Conservation (phyloP, 2,797 vertebrate genomes). For the Acropternis orthonyx region DNA sequence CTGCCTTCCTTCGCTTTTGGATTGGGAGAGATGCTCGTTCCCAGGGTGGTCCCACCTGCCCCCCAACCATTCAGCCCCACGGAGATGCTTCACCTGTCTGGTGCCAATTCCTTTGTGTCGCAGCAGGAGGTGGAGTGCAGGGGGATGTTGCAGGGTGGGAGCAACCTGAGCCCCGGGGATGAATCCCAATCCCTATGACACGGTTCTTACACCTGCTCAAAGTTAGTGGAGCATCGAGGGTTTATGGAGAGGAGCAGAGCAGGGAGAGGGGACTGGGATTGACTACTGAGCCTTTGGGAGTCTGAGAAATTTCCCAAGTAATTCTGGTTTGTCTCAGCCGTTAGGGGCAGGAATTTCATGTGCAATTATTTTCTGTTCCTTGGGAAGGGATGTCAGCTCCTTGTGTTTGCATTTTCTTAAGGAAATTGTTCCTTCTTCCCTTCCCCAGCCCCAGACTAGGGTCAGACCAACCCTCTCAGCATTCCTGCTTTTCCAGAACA, state of each 20-base stretch:
- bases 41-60: too few relatives aligned
- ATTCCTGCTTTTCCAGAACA: not conserved
- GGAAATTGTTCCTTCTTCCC: not conserved
- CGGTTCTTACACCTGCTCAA: not conserved
- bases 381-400: not conserved
- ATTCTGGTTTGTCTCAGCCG: not conserved
- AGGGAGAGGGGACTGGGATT: not conserved
- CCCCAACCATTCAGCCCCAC: rapidly evolving
- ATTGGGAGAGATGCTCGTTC: not conserved
- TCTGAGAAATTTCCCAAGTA: not conserved
- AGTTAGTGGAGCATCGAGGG: not conserved
- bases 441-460: rapidly evolving
- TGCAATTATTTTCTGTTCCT: not conserved
- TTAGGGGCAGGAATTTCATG: not conserved
- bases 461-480: rapidly evolving
- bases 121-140: not conserved
- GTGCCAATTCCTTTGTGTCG: rapidly evolving
- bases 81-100: not conserved
- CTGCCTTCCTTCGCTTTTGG: not conserved
- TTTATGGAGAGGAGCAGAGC: not conserved
- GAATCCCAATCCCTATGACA: not conserved
- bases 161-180: not conserved
- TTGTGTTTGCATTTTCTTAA: rapidly evolving
- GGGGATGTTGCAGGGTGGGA: not conserved
- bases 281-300: not conserved